A percentile compares a stretch with the other conserved stretches of the same genome.
phyloP scores from a whole-genome alignment of 2,797 vertebrate genomes.

The Champsocephalus gunnari region DNA sequence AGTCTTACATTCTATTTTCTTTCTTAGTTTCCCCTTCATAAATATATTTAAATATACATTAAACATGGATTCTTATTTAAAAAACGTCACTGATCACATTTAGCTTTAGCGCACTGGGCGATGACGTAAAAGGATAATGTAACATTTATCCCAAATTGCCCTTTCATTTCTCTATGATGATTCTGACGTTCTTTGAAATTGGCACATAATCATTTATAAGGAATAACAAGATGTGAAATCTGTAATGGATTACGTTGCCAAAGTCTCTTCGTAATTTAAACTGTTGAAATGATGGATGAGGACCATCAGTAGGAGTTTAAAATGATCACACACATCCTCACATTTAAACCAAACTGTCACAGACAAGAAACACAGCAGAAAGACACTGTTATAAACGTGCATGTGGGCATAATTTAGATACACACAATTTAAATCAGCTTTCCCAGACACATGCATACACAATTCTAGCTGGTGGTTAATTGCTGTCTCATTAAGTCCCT shows the following conservation, averaged over 20 bases:
- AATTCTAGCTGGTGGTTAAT: constrained; percentile 53
- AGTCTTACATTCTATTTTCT: neutral
- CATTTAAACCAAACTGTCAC: neutral
- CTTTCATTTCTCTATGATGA: neutral
- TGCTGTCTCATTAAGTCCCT: constrained; percentile 54
- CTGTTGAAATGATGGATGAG: constrained; percentile 49
- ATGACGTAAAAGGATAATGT: neutral
- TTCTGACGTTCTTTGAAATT: constrained; percentile 22
- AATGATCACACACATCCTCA: neutral
- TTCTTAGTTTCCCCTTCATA: neutral
- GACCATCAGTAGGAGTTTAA: constrained; percentile 1
- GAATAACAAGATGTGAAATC: constrained; percentile 38
- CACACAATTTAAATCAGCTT: constrained; percentile 33
- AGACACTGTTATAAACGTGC: constrained; percentile 2
- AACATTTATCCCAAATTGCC: neutral
- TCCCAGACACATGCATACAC: neutral
- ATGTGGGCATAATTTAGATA: constrained; percentile 12
- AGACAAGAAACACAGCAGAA: neutral
- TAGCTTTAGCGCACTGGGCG: neutral
- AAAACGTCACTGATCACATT: neutral
- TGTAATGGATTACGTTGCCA: constrained; percentile 30
- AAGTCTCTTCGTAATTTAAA: constrained; percentile 27
- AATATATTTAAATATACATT: constrained; percentile 1
- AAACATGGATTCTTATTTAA: neutral
- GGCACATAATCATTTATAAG: constrained; percentile 14